Evolutionary conservation across 2,888 invertebrate genomes (phyloP).

Genomic region (Eupithecia abbreviata): DNA sequence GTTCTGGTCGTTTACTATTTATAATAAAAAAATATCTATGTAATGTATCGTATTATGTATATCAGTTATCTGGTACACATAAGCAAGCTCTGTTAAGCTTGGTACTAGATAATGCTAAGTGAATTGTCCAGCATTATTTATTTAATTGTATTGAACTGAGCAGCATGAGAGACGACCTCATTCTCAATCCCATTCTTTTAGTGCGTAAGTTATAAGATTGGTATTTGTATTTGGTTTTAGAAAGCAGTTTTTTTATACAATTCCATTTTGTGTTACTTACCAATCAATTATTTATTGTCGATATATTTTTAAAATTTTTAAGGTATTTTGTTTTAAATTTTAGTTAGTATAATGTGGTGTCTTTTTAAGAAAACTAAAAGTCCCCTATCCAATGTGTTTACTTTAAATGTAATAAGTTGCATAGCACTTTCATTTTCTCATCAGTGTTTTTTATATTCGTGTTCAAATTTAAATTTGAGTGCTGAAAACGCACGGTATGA

Average conservation of each 20-base stretch:
- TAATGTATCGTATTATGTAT: too few species aligned
- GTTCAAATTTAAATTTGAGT: slow-evolving; percentile 3
- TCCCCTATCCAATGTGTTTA: neutral
- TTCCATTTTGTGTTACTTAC: neutral
- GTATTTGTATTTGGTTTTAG: neutral
- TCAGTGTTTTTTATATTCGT: slow-evolving; percentile 34
- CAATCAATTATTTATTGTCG: neutral
- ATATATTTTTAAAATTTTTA: neutral
- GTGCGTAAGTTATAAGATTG: too few species aligned
- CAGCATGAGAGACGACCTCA: too few species aligned
- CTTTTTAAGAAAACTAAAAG: neutral
- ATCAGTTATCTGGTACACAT: too few species aligned
- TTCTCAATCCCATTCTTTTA: too few species aligned
- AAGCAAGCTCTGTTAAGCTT: too few species aligned
- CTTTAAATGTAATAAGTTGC: slow-evolving; percentile 42
- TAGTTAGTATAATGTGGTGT: neutral
- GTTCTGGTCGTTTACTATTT: too few species aligned
- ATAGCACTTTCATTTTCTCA: slow-evolving; percentile 49
- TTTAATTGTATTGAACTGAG: too few species aligned
- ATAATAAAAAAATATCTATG: too few species aligned
- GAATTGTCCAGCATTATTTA: too few species aligned
- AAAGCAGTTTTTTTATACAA: neutral
- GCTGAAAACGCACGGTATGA: too few species aligned
- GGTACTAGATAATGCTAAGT: too few species aligned
- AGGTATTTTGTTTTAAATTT: neutral